phyloP scores from a whole-genome alignment of 2,888 invertebrate genomes.

The Diarsia brunnea region DNA sequence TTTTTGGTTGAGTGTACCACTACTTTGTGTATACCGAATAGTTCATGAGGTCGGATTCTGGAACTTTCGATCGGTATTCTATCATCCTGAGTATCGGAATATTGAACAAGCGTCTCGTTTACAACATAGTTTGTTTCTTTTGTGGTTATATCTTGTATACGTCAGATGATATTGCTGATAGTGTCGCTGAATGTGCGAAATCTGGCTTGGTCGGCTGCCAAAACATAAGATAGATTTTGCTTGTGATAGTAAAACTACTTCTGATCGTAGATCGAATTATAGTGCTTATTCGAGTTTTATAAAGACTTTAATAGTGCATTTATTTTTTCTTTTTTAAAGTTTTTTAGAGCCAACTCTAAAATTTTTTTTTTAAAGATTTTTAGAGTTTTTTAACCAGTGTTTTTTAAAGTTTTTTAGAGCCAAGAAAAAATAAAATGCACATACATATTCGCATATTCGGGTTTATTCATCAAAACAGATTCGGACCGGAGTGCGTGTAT shows the following conservation, averaged over 20 bases:
- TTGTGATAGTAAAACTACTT: constrained; percentile 3
- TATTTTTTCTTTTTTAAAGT: not conserved
- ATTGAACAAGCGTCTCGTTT: constrained; percentile 31
- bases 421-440: too few species aligned
- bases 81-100: constrained; percentile 3
- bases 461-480: not conserved
- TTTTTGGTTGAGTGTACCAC: not conserved
- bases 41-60: constrained; percentile 11
- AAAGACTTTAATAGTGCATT: not conserved
- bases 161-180: constrained; percentile 35
- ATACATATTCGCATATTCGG: too few species aligned
- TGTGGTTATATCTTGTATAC: constrained; percentile 1
- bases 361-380: too few species aligned
- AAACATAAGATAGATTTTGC: constrained; percentile 23
- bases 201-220: constrained; percentile 32
- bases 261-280: not conserved
- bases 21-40: not conserved
- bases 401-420: too few species aligned
- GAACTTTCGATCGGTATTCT: constrained; percentile 12
- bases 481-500: too few species aligned
- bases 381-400: too few species aligned
- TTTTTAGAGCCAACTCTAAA: not conserved
- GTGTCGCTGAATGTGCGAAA: constrained; percentile 24
- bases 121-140: constrained; percentile 22
- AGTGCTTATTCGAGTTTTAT: not conserved